Conservation (phyloP, 2,113 vertebrate species). For the western clawed frog (Xenopus tropicalis) region DNA sequence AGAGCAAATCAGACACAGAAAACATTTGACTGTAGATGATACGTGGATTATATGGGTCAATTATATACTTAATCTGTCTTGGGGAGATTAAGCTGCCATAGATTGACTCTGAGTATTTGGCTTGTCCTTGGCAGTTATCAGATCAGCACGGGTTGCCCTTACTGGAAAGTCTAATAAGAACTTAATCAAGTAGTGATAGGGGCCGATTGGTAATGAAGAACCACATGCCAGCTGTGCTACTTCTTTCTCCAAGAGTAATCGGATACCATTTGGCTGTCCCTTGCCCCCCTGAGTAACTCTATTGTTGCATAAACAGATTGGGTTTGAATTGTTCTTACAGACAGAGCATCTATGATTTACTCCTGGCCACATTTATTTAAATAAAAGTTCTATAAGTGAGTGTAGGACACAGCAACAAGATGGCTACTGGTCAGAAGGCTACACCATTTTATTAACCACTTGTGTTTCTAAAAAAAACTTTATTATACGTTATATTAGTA, state of each 20-base stretch:
- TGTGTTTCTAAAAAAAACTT: too few species aligned
- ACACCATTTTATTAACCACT: too few species aligned
- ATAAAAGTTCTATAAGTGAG: too few species aligned
- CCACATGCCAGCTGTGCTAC: conserved; percentile 41
- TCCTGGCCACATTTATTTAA: too few species aligned
- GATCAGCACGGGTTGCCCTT: conserved; percentile 81
- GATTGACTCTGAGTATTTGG: conserved; percentile 92
- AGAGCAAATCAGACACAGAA: conserved; percentile 60
- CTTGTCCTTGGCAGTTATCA: conserved; percentile 92
- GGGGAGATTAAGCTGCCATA: conserved; percentile 84
- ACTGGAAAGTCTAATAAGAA: conserved; percentile 71
- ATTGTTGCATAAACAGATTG: neutral
- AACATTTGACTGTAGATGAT: conserved; percentile 80
- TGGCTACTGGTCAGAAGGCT: too few species aligned
- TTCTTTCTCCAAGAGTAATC: conserved; percentile 55
- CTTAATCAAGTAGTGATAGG: conserved; percentile 67
- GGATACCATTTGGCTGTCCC: conserved; percentile 64
- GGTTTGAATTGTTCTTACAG: too few species aligned
- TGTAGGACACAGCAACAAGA: too few species aligned
- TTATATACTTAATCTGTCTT: conserved; percentile 99
- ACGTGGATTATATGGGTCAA: conserved; percentile 95
- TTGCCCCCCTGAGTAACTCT: neutral
- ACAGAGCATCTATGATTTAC: too few species aligned
- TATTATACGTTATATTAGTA: too few species aligned
- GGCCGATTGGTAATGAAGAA: conserved; percentile 46